Evolutionary conservation across 2,888 invertebrate species (phyloP).

Genomic region (Conistra vaccinii): DNA sequence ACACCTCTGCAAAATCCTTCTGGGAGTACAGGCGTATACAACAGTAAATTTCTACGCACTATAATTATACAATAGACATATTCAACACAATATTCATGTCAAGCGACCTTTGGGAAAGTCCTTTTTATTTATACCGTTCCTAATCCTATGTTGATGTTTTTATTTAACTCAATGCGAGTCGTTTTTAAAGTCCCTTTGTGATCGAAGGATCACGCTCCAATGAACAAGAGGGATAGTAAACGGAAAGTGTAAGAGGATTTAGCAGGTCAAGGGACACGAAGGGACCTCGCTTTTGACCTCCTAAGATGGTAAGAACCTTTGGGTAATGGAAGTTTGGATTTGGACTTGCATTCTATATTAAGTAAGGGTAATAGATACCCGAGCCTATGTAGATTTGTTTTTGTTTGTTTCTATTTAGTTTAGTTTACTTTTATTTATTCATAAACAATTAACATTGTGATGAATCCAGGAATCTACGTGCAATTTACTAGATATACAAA

Average conservation of each 20-base stretch:
- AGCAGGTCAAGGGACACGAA: constrained; percentile 71
- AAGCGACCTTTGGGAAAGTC: constrained; percentile 43
- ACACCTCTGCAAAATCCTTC: background rate
- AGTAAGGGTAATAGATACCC: background rate
- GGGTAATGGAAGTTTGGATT: constrained; percentile 15
- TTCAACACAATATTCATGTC: constrained; percentile 15
- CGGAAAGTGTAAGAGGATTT: constrained; percentile 74
- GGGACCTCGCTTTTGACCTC: constrained; percentile 48
- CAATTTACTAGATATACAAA: no score
- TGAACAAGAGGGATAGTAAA: constrained; percentile 67
- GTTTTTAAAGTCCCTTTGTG: constrained; percentile 66
- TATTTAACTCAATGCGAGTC: constrained; percentile 59
- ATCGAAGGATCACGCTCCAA: constrained; percentile 65
- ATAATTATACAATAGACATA: constrained; percentile 5
- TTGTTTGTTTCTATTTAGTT: background rate
- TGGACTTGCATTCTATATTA: background rate
- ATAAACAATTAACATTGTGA: no score
- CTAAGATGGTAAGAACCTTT: constrained; percentile 34
- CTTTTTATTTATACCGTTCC: constrained; percentile 33
- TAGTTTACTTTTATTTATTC: no score
- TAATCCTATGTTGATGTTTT: constrained; percentile 38
- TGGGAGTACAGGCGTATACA: background rate
- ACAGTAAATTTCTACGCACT: background rate
- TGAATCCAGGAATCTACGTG: no score
- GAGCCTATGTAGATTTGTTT: background rate